phyloP scores from a whole-genome alignment of 2,797 vertebrate species.

The Crax fasciolata region DNA sequence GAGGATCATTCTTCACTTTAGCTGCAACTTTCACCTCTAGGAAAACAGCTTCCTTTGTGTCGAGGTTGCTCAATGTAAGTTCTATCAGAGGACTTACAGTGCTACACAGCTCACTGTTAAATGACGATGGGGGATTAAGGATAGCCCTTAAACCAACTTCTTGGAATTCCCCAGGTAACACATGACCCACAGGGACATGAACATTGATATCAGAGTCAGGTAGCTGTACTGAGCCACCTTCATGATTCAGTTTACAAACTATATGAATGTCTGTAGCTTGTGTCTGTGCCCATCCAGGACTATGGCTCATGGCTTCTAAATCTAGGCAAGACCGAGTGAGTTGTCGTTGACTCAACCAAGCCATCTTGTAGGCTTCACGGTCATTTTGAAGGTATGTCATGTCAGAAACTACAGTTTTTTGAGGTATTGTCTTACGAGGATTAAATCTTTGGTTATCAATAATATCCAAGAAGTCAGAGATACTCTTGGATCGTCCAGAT shows the following conservation, averaged over 20 bases:
- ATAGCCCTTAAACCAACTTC: conserved; percentile 92
- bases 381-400: conserved; percentile 91
- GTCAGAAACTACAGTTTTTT: conserved; percentile 84
- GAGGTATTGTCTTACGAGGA: conserved; percentile 58
- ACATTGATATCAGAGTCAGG: conserved; percentile 90
- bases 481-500: conserved; percentile 90
- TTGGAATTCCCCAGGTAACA: conserved; percentile 91
- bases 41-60: conserved; percentile 87
- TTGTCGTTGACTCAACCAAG: conserved; percentile 96
- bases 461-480: conserved; percentile 91
- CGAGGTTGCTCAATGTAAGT: conserved; percentile 91
- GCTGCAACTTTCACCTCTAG: conserved; percentile 92
- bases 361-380: conserved; percentile 95
- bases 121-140: conserved; percentile 90
- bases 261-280: conserved; percentile 90
- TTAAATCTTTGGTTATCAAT: conserved; percentile 80
- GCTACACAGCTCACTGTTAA: conserved; percentile 91
- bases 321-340: conserved; percentile 94
- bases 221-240: conserved; percentile 91
- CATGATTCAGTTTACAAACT: conserved; percentile 88
- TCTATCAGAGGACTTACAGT: conserved; percentile 93
- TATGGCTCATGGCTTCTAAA: conserved; percentile 91
- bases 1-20: conserved; percentile 90
- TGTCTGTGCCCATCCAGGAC: conserved; percentile 97
- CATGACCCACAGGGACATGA: conserved; percentile 91